A percentile compares a stretch with the other conserved stretches of the same genome.
Conservation (phyloP, 2,888 invertebrate species). For the Archips xylosteana region DNA sequence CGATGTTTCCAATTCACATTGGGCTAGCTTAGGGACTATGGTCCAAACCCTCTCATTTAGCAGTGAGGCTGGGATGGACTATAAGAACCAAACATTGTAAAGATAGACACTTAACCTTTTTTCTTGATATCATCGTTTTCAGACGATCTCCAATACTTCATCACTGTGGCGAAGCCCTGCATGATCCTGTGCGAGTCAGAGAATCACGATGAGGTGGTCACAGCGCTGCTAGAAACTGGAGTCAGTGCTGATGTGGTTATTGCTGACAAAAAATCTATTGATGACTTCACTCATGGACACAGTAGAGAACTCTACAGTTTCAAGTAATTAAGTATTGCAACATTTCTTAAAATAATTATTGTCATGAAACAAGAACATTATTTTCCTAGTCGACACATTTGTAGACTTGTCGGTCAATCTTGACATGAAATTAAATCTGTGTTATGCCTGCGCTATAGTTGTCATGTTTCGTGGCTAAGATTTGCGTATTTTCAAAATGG, state of each 20-base stretch:
- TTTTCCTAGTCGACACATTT: too few species aligned
- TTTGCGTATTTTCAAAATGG: too few species aligned
- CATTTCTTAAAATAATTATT: too few species aligned
- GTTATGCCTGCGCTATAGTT: too few species aligned
- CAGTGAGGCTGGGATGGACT: too few species aligned
- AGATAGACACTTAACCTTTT: neutral
- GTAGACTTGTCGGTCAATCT: too few species aligned
- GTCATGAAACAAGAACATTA: too few species aligned
- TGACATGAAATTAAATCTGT: neutral
- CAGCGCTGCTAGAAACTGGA: slow-evolving; percentile 34
- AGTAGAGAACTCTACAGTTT: slow-evolving; percentile 49
- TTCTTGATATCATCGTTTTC: neutral
- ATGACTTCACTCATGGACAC: slow-evolving; percentile 47
- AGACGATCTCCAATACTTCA: slow-evolving; percentile 60
- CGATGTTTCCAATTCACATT: too few species aligned
- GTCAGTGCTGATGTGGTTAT: slow-evolving; percentile 45
- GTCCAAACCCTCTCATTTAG: too few species aligned
- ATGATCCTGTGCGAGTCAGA: slow-evolving; percentile 60
- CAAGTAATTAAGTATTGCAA: slow-evolving; percentile 48
- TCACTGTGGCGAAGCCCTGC: slow-evolving; percentile 55
- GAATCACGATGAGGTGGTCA: slow-evolving; percentile 45
- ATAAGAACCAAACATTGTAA: too few species aligned
- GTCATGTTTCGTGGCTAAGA: too few species aligned
- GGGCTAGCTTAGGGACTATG: too few species aligned
- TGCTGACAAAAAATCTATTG: slow-evolving; percentile 48